Evolutionary conservation across 2,888 invertebrate species (phyloP), one percentile per base, ranked within the genome.

Genomic region (Tetragonisca angustula): DNA sequence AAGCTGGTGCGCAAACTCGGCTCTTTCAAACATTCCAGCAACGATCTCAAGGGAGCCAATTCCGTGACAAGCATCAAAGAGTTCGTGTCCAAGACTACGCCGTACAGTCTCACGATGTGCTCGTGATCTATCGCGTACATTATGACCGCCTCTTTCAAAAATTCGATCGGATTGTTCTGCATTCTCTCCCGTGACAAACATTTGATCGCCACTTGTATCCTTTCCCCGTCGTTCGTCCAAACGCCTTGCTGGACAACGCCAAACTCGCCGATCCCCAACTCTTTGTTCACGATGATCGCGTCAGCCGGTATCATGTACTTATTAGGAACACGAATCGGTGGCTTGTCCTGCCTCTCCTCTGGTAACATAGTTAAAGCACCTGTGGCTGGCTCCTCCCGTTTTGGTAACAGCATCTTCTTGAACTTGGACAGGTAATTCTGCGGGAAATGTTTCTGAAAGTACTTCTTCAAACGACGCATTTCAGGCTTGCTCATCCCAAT

Each of bases 111-210:
- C 5, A 99, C 99, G 90, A 99, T 99, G 94, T 99, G 98, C 83
- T 98, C 98, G 94, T 99, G 99, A 94, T 99, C 98, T 91, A 99
- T 98, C 86, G 98, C 97, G 94, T 99, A 99, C 99, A 99, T 99
- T 87, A 99, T 98, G 19, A 98, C 98, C 0, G 99, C 99, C 95
- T 99, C 99, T 94, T 99, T 99, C 72, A 99, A 95, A 95, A 99
- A 99, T 94, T 99, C 99, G 87, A 98, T 97, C 0, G 99, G 98
- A 94, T 99, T 99, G 89, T 98, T 98, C 91, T 99, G 98, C 97
- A 99, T 98, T 80, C 98, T 96, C 93, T 99, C 99, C 86, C 98
- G 97, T 65, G 98, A 98, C 78, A 99, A 95, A 94, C 99, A 99
- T 95, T 99, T 99, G 89, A 99, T 98, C 24, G 99, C 99, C 80